These are phyloP conservation scores for Mormyrus hasselquistii DNA, from an alignment of 2,797 vertebrate genomes.

Conservation along the genomic window DNA sequence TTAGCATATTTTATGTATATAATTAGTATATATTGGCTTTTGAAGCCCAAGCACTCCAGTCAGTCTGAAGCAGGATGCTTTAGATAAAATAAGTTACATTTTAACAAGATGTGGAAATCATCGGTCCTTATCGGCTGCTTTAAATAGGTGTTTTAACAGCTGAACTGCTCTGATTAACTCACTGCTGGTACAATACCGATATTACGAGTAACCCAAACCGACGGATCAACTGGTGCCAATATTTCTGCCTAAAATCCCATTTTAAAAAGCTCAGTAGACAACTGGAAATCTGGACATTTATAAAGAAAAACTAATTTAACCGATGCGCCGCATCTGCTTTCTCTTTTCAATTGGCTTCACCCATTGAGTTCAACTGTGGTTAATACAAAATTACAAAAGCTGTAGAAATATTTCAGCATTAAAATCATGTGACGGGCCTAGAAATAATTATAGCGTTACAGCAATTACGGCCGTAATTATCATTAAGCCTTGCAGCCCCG, in stretches of 20 bases:
- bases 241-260: not conserved
- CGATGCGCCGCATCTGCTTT: not conserved
- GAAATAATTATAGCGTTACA: not conserved
- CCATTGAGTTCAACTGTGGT: not conserved
- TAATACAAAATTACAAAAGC: not conserved
- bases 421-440: not conserved
- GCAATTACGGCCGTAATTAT: not conserved
- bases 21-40: not conserved
- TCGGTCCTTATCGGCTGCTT: not conserved
- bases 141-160: not conserved
- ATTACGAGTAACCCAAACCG: not conserved
- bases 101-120: slow-evolving; percentile 7
- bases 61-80: not conserved
- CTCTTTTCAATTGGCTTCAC: not conserved
- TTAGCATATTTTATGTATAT: not conserved
- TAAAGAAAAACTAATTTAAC: not conserved
- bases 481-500: not conserved
- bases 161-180: not conserved
- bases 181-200: not conserved
- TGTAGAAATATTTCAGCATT: not conserved
- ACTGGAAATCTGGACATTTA: not conserved
- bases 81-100: not conserved
- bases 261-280: not conserved
- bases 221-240: not conserved
- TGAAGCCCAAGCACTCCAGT: not conserved